phyloP scores from a whole-genome alignment of 2,888 invertebrate species.

The Heliothis peltigera region DNA sequence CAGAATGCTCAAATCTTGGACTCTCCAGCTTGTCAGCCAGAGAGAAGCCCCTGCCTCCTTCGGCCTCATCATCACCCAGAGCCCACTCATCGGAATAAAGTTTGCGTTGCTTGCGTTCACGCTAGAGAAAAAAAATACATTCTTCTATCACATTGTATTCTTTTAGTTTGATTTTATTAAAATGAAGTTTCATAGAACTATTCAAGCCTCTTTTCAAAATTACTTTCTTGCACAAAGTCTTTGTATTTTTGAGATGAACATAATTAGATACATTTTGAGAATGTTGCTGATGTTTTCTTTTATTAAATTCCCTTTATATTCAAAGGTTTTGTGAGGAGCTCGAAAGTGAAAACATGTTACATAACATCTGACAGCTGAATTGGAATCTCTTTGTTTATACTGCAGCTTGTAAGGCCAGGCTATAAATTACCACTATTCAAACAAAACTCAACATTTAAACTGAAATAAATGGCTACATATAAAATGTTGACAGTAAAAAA shows the following conservation, averaged over 20 bases:
- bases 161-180: not conserved
- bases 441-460: conserved; percentile 12
- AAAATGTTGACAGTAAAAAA: conserved; percentile 13
- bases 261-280: not conserved
- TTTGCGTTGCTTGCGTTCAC: conserved; percentile 97
- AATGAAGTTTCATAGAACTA: not conserved
- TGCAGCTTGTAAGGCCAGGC: not conserved
- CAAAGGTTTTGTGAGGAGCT: not conserved
- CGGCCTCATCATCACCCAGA: conserved; percentile 93
- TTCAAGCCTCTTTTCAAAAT: not conserved
- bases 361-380: conserved; percentile 9
- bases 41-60: conserved; percentile 96
- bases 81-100: conserved; percentile 98
- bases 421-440: conserved; percentile 10
- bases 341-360: conserved; percentile 22
- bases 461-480: conserved; percentile 7
- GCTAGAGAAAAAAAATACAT: conserved; percentile 85
- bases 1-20: conserved; percentile 93
- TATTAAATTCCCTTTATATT: not conserved
- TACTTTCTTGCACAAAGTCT: conserved; percentile 6
- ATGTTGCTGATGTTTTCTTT: not conserved
- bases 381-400: conserved; percentile 1
- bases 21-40: conserved; percentile 97
- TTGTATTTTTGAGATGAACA: not conserved
- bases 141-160: not conserved